phyloP scores from a whole-genome alignment of 2,113 vertebrate genomes.

The Bubalus kerabau region DNA sequence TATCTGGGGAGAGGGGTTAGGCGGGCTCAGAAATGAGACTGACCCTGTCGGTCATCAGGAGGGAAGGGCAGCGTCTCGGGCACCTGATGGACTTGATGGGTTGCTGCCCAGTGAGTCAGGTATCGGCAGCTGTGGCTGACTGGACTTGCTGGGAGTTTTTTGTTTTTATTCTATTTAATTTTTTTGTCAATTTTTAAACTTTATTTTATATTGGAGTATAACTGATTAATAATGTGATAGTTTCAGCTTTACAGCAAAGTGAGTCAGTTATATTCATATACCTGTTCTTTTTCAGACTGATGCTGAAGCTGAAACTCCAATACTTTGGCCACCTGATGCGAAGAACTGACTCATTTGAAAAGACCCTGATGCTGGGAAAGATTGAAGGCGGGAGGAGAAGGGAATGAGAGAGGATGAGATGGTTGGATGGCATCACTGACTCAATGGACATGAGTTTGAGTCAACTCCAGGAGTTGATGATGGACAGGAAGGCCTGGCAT shows the following conservation, averaged over 20 bases:
- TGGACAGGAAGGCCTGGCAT: neutral
- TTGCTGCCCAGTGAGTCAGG: neutral
- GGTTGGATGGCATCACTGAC: neutral
- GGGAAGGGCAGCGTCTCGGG: neutral
- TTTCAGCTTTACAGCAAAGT: neutral
- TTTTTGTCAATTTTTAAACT: neutral
- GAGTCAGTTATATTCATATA: neutral
- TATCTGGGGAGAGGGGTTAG: neutral
- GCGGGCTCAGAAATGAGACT: neutral
- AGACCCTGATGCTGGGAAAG: neutral
- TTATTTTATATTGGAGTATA: neutral
- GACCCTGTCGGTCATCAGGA: neutral
- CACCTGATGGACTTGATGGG: neutral
- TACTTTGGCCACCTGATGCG: neutral
- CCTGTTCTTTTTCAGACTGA: neutral
- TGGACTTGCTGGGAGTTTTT: neutral
- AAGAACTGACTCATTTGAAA: neutral
- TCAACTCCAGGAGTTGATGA: neutral
- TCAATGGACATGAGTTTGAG: neutral
- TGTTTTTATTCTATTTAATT: neutral
- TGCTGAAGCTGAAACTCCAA: neutral
- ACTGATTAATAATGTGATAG: neutral
- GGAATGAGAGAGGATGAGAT: neutral
- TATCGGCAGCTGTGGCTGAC: neutral
- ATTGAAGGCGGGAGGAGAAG: neutral